Conservation (phyloP, 2,888 invertebrate species). For the Troides oblongomaculatus region DNA sequence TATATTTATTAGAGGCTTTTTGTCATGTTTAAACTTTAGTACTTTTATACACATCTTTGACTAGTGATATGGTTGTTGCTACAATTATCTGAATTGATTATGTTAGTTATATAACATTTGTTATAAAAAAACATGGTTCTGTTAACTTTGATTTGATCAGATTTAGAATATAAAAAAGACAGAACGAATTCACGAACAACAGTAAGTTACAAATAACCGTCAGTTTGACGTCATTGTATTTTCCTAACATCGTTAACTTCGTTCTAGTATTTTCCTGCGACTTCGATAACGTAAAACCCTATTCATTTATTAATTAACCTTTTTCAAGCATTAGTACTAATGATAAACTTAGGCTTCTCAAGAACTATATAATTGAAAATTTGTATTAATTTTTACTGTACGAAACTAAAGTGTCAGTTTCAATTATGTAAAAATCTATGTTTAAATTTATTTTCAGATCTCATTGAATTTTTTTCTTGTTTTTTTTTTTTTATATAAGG, state of each 20-base stretch:
- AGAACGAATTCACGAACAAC: neutral
- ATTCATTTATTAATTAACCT: neutral
- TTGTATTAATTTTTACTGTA: no score
- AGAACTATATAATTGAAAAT: no score
- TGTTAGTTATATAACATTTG: neutral
- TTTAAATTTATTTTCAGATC: no score
- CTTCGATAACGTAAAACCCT: neutral
- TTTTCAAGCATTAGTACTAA: neutral
- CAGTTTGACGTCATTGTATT: constrained; percentile 8
- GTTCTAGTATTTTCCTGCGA: neutral
- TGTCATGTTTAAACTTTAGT: no score
- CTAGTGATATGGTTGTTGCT: neutral
- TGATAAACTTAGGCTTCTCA: no score
- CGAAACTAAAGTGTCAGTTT: no score
- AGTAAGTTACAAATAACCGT: neutral
- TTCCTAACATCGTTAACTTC: neutral
- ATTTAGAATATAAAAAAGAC: neutral
- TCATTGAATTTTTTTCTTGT: no score
- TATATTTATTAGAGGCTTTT: no score
- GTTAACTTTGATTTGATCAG: neutral
- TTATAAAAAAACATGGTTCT: neutral
- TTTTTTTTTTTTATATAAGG: no score
- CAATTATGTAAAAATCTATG: no score
- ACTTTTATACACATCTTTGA: no score
- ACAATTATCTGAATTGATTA: neutral